These are phyloP conservation scores for Sussaba pulchella DNA, from an alignment of 2,888 invertebrate species.

Conservation along the genomic window DNA sequence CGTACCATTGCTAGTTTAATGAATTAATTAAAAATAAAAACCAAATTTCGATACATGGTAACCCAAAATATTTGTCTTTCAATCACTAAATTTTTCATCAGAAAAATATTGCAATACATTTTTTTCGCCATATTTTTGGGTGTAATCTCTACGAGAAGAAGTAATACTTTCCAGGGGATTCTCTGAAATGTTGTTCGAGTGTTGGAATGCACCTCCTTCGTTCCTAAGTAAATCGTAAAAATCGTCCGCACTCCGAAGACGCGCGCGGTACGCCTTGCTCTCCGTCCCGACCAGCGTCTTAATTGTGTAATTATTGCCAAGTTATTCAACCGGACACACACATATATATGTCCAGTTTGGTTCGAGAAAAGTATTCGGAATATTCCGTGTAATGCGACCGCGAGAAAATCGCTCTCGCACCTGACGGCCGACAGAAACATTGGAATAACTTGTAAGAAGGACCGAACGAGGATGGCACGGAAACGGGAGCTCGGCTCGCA, in stretches of 20 bases:
- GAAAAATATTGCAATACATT: too few relatives aligned
- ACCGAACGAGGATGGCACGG: slow-evolving; percentile 30
- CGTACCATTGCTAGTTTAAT: too few relatives aligned
- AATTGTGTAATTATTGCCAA: slow-evolving; percentile 69
- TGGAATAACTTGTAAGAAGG: slow-evolving; percentile 42
- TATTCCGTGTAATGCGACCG: slow-evolving; percentile 47
- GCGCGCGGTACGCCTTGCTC: slow-evolving; percentile 29
- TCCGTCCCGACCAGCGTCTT: slow-evolving; percentile 50
- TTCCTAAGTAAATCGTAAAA: slow-evolving; percentile 60
- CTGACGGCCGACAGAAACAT: slow-evolving; percentile 17
- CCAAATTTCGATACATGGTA: too few relatives aligned
- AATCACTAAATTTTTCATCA: too few relatives aligned
- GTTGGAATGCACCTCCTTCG: slow-evolving; percentile 52
- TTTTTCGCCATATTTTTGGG: background rate
- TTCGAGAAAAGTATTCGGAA: slow-evolving; percentile 49
- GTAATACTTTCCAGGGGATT: background rate
- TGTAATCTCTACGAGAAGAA: background rate
- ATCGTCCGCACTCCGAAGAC: slow-evolving; percentile 49
- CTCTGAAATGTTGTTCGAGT: slow-evolving; percentile 41
- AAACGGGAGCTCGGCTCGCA: slow-evolving; percentile 30
- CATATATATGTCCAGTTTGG: slow-evolving; percentile 16
- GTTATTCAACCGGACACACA: slow-evolving; percentile 47
- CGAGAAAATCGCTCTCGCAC: slow-evolving; percentile 63
- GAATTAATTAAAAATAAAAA: too few relatives aligned
- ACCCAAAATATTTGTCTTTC: too few relatives aligned